These are phyloP conservation scores for Atethmia centrago DNA, from an alignment of 2,888 invertebrate species.

Conservation along the genomic window DNA sequence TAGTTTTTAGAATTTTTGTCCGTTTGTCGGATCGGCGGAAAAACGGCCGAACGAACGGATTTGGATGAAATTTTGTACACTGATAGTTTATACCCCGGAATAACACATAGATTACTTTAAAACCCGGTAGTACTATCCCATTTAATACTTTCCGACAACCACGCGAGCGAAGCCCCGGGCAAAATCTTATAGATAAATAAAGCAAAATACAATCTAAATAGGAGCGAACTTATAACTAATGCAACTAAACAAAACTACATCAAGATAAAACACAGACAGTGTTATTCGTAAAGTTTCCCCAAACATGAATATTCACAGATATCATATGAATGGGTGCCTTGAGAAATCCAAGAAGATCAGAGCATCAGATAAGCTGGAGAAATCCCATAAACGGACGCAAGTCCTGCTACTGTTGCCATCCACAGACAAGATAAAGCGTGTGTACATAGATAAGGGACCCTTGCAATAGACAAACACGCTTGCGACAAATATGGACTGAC, in stretches of 20 bases:
- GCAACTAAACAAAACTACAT: conserved; percentile 38
- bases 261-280: conserved; percentile 47
- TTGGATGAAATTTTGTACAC: too few relatives aligned
- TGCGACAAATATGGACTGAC: conserved; percentile 32
- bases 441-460: conserved; percentile 69
- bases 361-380: conserved; percentile 67
- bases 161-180: too few relatives aligned
- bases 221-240: neutral
- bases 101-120: too few relatives aligned
- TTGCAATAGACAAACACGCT: conserved; percentile 52
- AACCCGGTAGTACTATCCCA: too few relatives aligned
- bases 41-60: too few relatives aligned
- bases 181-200: neutral
- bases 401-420: conserved; percentile 71
- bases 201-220: conserved; percentile 6
- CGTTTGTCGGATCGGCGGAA: too few relatives aligned
- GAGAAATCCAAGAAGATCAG: conserved; percentile 67
- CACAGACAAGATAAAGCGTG: conserved; percentile 71
- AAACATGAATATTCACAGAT: conserved; percentile 57
- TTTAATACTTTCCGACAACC: too few relatives aligned
- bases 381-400: conserved; percentile 69
- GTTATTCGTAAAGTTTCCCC: conserved; percentile 49
- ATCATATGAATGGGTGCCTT: conserved; percentile 64
- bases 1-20: too few relatives aligned
- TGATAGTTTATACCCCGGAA: too few relatives aligned